These are phyloP conservation scores for Ennomos quercinarius DNA, from an alignment of 2,888 invertebrate species.

Conservation along the genomic window DNA sequence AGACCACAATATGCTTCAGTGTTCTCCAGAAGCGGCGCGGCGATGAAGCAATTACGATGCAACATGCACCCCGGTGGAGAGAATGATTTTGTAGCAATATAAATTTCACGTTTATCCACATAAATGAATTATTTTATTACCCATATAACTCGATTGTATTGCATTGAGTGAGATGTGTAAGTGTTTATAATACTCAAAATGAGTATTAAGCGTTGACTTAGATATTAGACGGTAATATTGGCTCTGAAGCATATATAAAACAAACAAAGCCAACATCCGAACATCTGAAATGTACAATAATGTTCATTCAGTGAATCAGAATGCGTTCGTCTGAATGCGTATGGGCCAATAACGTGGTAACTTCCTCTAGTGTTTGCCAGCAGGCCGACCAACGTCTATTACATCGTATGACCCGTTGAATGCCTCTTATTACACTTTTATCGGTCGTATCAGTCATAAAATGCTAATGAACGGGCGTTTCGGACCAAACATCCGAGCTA, in stretches of 20 bases:
- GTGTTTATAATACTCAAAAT: conserved; percentile 21
- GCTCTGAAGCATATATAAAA: conserved; percentile 54
- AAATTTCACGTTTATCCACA: conserved; percentile 57
- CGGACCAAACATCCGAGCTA: conserved; percentile 84
- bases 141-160: conserved; percentile 17
- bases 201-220: conserved; percentile 24
- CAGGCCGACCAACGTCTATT: conserved; percentile 72
- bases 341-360: conserved; percentile 71
- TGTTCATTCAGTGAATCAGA: conserved; percentile 70
- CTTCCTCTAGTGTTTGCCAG: conserved; percentile 69
- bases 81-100: conserved; percentile 57
- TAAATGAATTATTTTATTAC: conserved; percentile 44
- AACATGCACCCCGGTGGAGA: conserved; percentile 55
- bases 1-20: conserved; percentile 46
- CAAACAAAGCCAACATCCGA: conserved; percentile 61
- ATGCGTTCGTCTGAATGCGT: conserved; percentile 67
- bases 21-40: conserved; percentile 54
- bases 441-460: conserved; percentile 85
- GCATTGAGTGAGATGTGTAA: conserved; percentile 21
- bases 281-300: conserved; percentile 66
- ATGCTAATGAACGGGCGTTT: conserved; percentile 83
- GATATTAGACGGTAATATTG: conserved; percentile 22
- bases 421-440: conserved; percentile 84
- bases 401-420: conserved; percentile 79
- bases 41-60: conserved; percentile 71